Evolutionary conservation across 2,113 vertebrate species (phyloP).

Genomic region (Sialia sialis): DNA sequence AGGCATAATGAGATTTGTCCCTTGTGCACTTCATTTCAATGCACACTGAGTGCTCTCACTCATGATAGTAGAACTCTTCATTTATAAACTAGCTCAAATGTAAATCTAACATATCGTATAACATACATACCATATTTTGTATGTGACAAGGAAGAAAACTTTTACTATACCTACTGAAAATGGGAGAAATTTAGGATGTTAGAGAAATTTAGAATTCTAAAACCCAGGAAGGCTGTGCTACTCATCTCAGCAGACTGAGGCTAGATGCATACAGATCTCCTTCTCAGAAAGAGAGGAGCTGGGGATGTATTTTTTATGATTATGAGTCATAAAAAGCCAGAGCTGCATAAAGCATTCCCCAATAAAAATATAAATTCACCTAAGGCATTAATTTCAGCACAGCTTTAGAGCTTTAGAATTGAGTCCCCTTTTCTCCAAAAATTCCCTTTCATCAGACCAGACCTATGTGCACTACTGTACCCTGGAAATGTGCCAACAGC

Average conservation of each 20-base stretch:
- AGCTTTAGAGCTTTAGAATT: not conserved
- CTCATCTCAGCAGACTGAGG: not conserved
- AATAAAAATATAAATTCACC: not conserved
- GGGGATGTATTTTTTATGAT: not conserved
- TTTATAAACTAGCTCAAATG: not conserved
- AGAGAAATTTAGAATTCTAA: not conserved
- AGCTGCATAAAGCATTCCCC: not conserved
- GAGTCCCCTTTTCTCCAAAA: not conserved
- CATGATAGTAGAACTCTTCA: not conserved
- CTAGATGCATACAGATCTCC: not conserved
- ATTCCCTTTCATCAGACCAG: not conserved
- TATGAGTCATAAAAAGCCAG: not conserved
- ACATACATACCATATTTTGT: not conserved
- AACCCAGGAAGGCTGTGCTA: not conserved
- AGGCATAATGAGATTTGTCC: not conserved
- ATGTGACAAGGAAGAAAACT: not conserved
- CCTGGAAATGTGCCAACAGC: not conserved
- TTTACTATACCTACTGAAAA: not conserved
- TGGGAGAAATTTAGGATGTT: not conserved
- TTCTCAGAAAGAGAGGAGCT: not conserved
- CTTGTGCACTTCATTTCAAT: not conserved
- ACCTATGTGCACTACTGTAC: accelerated
- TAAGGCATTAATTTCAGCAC: not conserved
- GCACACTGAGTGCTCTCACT: not conserved
- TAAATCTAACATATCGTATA: not conserved